phyloP scores from a whole-genome alignment of 1,140 invertebrate genomes.

The Ceratosolen fusciceps region DNA sequence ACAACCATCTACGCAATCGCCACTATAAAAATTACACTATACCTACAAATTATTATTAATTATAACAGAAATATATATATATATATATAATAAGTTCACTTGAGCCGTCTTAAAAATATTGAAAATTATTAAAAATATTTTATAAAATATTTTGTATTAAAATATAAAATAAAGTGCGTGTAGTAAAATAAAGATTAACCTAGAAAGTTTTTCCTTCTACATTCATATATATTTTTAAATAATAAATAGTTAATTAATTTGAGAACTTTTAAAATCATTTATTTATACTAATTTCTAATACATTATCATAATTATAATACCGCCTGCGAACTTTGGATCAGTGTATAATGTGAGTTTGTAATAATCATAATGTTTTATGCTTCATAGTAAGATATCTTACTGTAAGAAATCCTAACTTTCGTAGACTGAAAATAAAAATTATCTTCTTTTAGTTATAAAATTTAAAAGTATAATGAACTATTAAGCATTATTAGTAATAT shows the following conservation, averaged over 20 bases:
- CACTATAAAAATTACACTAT: no score
- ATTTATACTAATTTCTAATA: background rate
- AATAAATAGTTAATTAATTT: background rate
- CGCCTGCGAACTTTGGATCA: background rate
- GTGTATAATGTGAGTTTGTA: background rate
- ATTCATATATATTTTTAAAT: background rate
- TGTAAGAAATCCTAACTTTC: background rate
- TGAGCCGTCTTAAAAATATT: background rate
- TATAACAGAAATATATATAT: no score
- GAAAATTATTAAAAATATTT: background rate
- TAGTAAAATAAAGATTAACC: background rate
- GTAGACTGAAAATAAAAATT: no score
- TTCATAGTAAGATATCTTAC: background rate
- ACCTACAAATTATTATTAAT: no score
- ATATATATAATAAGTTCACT: background rate
- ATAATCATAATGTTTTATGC: background rate
- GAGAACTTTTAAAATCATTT: background rate
- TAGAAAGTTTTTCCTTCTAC: no score
- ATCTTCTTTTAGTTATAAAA: no score
- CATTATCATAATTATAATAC: background rate
- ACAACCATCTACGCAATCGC: no score
- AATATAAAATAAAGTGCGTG: no score
- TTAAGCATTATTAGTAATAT: no score
- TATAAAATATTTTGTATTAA: no score
- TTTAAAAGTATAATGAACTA: no score